Conservation (phyloP, 2,888 invertebrate species). For the Gerris lacustris region DNA sequence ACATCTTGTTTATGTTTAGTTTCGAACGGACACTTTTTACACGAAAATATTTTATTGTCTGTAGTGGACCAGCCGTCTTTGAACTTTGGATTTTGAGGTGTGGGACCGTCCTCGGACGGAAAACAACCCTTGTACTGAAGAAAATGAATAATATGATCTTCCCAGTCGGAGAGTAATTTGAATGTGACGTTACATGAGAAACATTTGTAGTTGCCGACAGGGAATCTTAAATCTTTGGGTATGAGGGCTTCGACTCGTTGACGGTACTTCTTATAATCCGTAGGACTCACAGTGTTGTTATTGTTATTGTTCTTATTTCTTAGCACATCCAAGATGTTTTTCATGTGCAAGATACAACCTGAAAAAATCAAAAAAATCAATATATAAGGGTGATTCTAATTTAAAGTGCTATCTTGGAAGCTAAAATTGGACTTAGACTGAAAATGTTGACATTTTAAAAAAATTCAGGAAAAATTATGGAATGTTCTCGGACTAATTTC, state of each 20-base stretch:
- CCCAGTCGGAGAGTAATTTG: not conserved
- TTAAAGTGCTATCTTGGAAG: too few species aligned
- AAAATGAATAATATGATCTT: not conserved
- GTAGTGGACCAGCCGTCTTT: not conserved
- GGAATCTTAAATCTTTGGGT: not conserved
- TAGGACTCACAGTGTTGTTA: not conserved
- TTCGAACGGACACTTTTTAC: not conserved
- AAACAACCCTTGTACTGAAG: not conserved
- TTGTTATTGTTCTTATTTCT: not conserved
- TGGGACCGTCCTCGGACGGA: not conserved
- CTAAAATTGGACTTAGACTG: too few species aligned
- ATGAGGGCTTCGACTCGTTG: not conserved
- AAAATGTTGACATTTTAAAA: too few species aligned
- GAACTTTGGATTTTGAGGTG: not conserved
- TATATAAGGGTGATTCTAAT: too few species aligned
- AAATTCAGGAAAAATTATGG: too few species aligned
- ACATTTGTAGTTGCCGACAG: constrained; percentile 1
- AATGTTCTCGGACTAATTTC: too few species aligned
- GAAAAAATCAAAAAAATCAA: not conserved
- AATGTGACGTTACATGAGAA: not conserved
- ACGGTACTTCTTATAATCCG: not conserved
- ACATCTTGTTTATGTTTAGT: constrained; percentile 1
- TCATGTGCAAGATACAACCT: not conserved
- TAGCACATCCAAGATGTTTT: not conserved
- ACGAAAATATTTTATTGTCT: not conserved